Conservation (phyloP, 53 echinoderm and acorn worm species). For the Pentamera pediparva region DNA sequence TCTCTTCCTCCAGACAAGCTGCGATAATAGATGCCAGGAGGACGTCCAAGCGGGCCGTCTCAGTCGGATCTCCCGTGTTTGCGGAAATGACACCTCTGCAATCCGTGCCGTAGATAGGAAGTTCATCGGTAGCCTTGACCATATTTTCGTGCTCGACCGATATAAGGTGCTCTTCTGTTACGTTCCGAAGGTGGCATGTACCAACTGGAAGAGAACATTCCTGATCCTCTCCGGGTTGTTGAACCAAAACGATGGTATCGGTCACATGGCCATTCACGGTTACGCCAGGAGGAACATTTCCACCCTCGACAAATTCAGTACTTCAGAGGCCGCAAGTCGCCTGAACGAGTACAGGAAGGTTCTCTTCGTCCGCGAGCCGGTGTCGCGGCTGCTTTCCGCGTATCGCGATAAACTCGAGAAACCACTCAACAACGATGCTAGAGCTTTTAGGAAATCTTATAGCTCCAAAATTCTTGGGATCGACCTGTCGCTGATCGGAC, state of each 20-base stretch:
- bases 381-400: slow-evolving; percentile 53
- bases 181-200: slow-evolving; percentile 78
- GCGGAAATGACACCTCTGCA: neutral
- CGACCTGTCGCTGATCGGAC: neutral
- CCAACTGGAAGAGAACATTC: slow-evolving; percentile 71
- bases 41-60: neutral
- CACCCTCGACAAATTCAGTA: slow-evolving; percentile 39
- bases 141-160: slow-evolving; percentile 59
- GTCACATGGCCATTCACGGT: slow-evolving; percentile 28
- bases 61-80: neutral
- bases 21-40: slow-evolving; percentile 11
- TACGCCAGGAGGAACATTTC: slow-evolving; percentile 38
- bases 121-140: slow-evolving; percentile 7
- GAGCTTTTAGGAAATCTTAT: neutral
- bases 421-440: neutral
- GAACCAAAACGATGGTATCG: slow-evolving; percentile 15
- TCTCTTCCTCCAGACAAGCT: neutral
- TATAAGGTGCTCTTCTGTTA: slow-evolving; percentile 62
- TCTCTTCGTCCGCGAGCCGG: slow-evolving; percentile 65
- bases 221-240: slow-evolving; percentile 48
- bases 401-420: slow-evolving; percentile 65
- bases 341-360: slow-evolving; percentile 61
- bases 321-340: slow-evolving; percentile 28
- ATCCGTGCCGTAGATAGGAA: neutral
- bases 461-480: slow-evolving; percentile 1